These are phyloP conservation scores for Athrips mouffetella DNA, from an alignment of 2,888 invertebrate species.

Conservation along the genomic window DNA sequence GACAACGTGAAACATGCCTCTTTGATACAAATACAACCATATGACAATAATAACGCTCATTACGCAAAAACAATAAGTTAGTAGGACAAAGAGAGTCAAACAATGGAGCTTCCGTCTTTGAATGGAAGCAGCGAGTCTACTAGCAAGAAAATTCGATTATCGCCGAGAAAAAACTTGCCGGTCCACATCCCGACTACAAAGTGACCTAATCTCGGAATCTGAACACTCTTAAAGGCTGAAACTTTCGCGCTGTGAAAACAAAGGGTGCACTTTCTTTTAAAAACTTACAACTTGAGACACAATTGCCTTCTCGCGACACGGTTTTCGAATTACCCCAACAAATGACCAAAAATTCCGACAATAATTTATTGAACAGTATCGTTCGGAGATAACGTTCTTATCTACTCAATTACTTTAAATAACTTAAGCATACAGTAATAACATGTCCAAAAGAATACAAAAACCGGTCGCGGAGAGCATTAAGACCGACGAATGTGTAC, in stretches of 20 bases:
- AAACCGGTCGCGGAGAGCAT: slow-evolving; percentile 39
- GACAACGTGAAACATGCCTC: background rate
- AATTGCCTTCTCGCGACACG: slow-evolving; percentile 39
- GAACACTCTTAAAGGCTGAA: slow-evolving; percentile 48
- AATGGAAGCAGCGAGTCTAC: slow-evolving; percentile 22
- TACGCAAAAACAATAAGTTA: slow-evolving; percentile 12
- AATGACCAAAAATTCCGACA: slow-evolving; percentile 38
- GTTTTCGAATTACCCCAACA: slow-evolving; percentile 45
- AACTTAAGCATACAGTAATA: slow-evolving; percentile 52
- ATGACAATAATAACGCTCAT: slow-evolving; percentile 6
- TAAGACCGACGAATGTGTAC: slow-evolving; percentile 43
- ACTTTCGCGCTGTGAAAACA: slow-evolving; percentile 48
- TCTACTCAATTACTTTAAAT: slow-evolving; percentile 60
- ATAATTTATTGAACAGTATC: slow-evolving; percentile 49
- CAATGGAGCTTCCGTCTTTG: slow-evolving; percentile 7
- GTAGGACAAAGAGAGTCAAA: slow-evolving; percentile 6
- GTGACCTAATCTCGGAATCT: slow-evolving; percentile 56
- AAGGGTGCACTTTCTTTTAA: slow-evolving; percentile 43
- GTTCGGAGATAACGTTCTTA: slow-evolving; percentile 44
- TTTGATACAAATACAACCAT: background rate
- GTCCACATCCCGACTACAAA: slow-evolving; percentile 49
- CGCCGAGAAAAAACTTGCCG: slow-evolving; percentile 47
- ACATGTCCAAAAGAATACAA: slow-evolving; percentile 34
- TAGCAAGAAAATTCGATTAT: slow-evolving; percentile 41
- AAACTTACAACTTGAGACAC: slow-evolving; percentile 48